Base-by-base conservation (phyloP, 2,888 invertebrate species). In the Catocala sponsa region DNA sequence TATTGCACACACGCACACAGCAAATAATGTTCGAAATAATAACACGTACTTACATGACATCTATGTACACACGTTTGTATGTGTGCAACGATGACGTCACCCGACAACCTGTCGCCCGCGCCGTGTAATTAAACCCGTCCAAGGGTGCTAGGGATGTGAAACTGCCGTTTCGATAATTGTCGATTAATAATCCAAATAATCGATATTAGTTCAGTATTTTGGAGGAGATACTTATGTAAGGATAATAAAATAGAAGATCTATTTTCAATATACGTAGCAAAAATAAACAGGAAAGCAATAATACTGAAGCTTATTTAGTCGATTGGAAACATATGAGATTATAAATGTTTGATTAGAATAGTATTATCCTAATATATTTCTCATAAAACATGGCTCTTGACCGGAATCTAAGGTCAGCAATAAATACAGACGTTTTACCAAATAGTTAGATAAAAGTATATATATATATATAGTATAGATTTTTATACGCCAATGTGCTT, bases 51-150 rank as follows among this genome's bases (percentile, higher is more conserved):
- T 67, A 77, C 63, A 68, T 56, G 62, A 65, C 53, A 49, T 42
- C 53, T 58, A 15, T 66, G 63, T 63, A 61, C 74, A 63, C 43
- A 55, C 41, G 44, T n/a, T 76, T 43, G 43, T 38, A 13, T 35
- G 63, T 58, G 76, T 87, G 91, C 87, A 85, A 81, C 78, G 82
- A 81, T 94, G 93, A 94, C 93, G 94, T 93, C 93, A 94, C 86
- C 84, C 94, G 94, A 88, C 94, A 92, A 94, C 94, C 94, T 94
- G 94, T 94, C 94, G 94, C 94, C 94, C 91, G 89, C 90, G 87
- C 87, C 86, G 87, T 91, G 94, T 93, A 94, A 94, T 94, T 94
- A 94, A 93, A 92, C 93, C 92, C 91, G 89, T 82, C 87, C 88
- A 80, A 84, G 82, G 79, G 79, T 74, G 71, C 65, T 85, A 91